Evolutionary conservation across 2,888 invertebrate genomes (phyloP).

Genomic region (Drosophila tripunctata): DNA sequence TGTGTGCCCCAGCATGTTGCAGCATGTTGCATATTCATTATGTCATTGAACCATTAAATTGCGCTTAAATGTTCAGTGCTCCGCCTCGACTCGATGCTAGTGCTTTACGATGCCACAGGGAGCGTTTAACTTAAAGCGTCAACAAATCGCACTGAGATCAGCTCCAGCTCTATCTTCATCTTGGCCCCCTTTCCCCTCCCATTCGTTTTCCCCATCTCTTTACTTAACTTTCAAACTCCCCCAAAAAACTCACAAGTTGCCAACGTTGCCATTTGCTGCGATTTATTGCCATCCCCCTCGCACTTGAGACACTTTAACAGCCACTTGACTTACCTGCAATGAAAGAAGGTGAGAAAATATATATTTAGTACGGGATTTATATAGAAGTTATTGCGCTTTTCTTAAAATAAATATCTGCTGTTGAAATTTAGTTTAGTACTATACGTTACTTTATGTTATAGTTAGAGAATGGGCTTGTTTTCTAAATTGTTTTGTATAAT

Average conservation of each 20-base stretch:
- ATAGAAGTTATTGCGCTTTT: not conserved
- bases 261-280: constrained; percentile 66
- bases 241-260: constrained; percentile 37
- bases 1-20: constrained; percentile 22
- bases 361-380: constrained; percentile 16
- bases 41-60: constrained; percentile 82
- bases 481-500: no score
- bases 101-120: constrained; percentile 69
- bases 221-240: constrained; percentile 3
- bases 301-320: constrained; percentile 40
- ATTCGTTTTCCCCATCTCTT: not conserved
- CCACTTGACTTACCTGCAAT: constrained; percentile 75
- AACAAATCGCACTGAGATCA: constrained; percentile 62
- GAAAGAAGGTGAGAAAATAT: constrained; percentile 32
- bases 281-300: constrained; percentile 54
- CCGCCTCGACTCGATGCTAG: not conserved
- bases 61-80: constrained; percentile 68
- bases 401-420: constrained; percentile 1
- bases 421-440: no score
- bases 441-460: not conserved
- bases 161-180: not conserved
- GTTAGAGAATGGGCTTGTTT: not conserved
- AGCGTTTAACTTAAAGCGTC: constrained; percentile 76
- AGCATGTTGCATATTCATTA: constrained; percentile 78
- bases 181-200: not conserved